Conservation (phyloP, 2,888 invertebrate species). For the Cancer borealis region DNA sequence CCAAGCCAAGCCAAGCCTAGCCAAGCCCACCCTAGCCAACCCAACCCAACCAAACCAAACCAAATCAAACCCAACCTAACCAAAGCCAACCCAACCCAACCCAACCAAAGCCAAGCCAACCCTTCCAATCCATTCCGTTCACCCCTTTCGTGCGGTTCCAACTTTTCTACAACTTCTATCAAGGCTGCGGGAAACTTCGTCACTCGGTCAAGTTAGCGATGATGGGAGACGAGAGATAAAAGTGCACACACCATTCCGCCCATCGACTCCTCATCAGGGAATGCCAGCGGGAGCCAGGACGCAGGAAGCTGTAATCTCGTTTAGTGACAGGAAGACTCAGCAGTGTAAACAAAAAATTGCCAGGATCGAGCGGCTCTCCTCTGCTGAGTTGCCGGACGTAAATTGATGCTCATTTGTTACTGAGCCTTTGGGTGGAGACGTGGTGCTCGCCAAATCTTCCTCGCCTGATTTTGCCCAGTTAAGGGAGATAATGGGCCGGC, state of each 20-base stretch:
- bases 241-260: conserved; percentile 45
- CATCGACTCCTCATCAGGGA: conserved; percentile 61
- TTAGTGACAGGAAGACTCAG: conserved; percentile 31
- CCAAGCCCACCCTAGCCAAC: too few relatives aligned
- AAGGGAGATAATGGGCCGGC: not conserved
- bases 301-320: conserved; percentile 56
- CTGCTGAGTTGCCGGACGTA: conserved; percentile 66
- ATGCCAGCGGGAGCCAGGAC: conserved; percentile 49
- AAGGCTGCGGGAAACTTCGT: not conserved
- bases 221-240: conserved; percentile 47
- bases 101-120: too few relatives aligned
- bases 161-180: too few relatives aligned
- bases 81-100: too few relatives aligned
- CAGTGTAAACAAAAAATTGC: conserved; percentile 69
- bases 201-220: conserved; percentile 45
- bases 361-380: conserved; percentile 59
- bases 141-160: not conserved
- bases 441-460: conserved; percentile 45
- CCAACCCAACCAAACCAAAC: too few relatives aligned
- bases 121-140: not conserved
- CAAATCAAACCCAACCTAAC: too few relatives aligned
- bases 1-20: too few relatives aligned
- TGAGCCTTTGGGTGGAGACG: conserved; percentile 53
- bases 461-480: conserved; percentile 22
- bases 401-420: conserved; percentile 71